Evolutionary conservation across 2,888 invertebrate genomes (phyloP), one percentile per base, ranked within the genome.

Genomic region (Drosophila peninsularis): DNA sequence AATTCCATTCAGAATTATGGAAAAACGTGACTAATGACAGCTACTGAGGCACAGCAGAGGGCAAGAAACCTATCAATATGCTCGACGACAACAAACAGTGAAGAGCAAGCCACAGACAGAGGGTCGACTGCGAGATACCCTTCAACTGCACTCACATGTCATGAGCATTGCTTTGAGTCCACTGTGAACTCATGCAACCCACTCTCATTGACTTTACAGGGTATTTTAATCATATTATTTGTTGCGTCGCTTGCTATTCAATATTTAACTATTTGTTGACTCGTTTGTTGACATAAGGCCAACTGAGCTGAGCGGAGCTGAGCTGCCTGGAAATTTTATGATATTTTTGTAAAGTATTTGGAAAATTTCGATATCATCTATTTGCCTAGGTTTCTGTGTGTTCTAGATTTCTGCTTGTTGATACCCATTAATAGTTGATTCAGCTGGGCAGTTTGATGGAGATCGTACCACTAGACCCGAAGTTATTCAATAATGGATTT

Each of bases 261-360:
- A 56, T 56, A 53, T 13, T 54, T 52, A 63, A 44, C 19, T 49
- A 56, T 53, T 60, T 62, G 56, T 41, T 37, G 45, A 41, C 41
- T 57, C 60, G 53, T 54, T 62, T 75, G 55, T 75, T 60, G 73
- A 67, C 72, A 54, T 45, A 62, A 36, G 14, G 30, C 56, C 71
- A 61, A 45, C 32, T 19, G 34, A 61, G 55, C 44, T 52, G 24
- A 24, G 24, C n/a, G 34, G 13, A 3, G 21, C 24, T 45, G 45
- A 5, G 5, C 45, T 45, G 11, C 9, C 54, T 54, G 71, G 62
- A 71, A 75, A 75, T 63, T 78, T 78, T 65, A 60, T 52, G 56
- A 62, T 49, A 64, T 62, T 69, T 75, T 54, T 24, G n/a, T 3
- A 52, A 9, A 50, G 44, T 27, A 27, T 67, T 53, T 62, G 55